Base-by-base conservation (phyloP, 1,140 invertebrate species). In the Brachionus angularis region DNA sequence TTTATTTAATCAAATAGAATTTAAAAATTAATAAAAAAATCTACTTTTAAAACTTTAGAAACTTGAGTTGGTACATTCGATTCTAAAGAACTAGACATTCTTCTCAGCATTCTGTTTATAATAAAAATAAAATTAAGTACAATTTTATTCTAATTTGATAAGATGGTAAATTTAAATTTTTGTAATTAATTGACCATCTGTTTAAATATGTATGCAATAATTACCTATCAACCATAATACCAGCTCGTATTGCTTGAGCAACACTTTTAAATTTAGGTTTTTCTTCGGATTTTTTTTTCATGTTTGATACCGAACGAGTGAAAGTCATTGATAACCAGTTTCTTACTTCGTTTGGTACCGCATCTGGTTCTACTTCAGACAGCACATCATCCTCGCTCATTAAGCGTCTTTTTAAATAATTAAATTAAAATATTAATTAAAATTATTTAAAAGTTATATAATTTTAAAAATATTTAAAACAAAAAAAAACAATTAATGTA, bases 271-370 rank as follows among this genome's bases (percentile, higher is more conserved):
- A 96, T 62, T 83, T 82, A 5, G 84, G 84, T 74, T 86, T 86
- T 47, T 85, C 84, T 70, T 81, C 80, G 5, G 75, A 70, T 46
- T 75, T 58, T 29, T 78, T 73, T 73, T 78, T 79, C 71, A 79
- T 76, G 62, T 80, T 81, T 73, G 76, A 79, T 76, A 80, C 80
- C 25, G 79, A 79, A 34, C 91, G 85, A 0, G 94, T 97, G 83
- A 97, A 97, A n/a, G 94, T 97, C 44, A 93, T 91, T 18, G 93
- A 91, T 76, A 98, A 79, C 94, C 94, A 97, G 81, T 96, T 92
- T 72, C 93, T 86, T 5, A 96, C 93, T 82, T 96, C 92, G 47
- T 88, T 91, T 29, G 93, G 93, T 29, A 96, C 92, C 5, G 91
- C 91, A 79, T 95, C 91, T 16, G 91, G 90, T 78, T 94, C 90